phyloP scores from a whole-genome alignment of 1,140 invertebrate species.

The Drosophila novamexicana region DNA sequence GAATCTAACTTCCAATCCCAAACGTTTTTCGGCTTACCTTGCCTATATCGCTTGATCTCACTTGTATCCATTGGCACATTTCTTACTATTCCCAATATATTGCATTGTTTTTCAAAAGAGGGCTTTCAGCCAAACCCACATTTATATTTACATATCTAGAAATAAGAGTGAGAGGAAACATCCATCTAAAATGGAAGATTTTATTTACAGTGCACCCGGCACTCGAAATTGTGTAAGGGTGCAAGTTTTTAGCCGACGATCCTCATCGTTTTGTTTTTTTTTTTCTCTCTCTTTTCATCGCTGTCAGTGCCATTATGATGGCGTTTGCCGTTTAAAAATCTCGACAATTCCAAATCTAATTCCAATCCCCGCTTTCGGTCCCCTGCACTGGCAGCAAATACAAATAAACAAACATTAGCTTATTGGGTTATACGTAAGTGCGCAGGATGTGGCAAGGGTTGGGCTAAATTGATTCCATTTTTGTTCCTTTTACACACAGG shows the following conservation, averaged over 20 bases:
- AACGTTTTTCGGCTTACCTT: too few relatives aligned
- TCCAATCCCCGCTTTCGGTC: constrained; percentile 13
- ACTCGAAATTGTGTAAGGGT: constrained; percentile 52
- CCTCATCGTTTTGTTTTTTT: constrained; percentile 39
- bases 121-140: too few relatives aligned
- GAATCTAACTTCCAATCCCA: too few relatives aligned
- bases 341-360: constrained; percentile 23
- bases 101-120: too few relatives aligned
- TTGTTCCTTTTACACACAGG: neutral
- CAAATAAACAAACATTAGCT: constrained; percentile 59
- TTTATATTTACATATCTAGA: too few relatives aligned
- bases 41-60: too few relatives aligned
- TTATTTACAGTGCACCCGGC: constrained; percentile 46
- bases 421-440: constrained; percentile 48
- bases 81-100: too few relatives aligned
- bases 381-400: neutral
- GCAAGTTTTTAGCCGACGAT: constrained; percentile 55
- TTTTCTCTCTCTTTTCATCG: neutral
- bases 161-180: constrained; percentile 30
- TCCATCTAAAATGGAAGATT: constrained; percentile 62
- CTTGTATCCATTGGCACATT: too few relatives aligned
- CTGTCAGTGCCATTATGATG: constrained; percentile 4
- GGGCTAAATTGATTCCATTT: constrained; percentile 37
- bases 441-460: constrained; percentile 28
- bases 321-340: constrained; percentile 9